These are phyloP conservation scores for Rhinogobius similis DNA, from an alignment of 2,113 vertebrate genomes.

Conservation along the genomic window DNA sequence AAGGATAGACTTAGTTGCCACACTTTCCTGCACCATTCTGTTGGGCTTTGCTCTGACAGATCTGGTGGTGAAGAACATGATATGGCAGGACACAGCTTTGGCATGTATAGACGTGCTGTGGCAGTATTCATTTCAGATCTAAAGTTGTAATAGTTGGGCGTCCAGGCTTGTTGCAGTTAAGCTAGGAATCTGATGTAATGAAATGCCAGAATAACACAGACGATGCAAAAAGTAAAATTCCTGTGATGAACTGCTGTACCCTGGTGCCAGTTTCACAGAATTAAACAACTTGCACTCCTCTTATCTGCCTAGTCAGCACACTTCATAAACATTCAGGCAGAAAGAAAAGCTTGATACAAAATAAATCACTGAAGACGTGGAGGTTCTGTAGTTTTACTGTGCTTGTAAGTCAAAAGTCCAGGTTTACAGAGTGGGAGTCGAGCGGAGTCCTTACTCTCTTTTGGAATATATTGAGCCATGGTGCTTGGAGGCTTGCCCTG, in stretches of 20 bases:
- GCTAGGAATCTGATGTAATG: not conserved
- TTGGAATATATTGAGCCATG: conserved; percentile 22
- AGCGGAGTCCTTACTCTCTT: conserved; percentile 18
- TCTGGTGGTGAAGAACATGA: conserved; percentile 48
- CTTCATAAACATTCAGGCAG: not conserved
- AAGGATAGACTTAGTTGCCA: conserved; percentile 43
- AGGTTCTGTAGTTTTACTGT: not conserved
- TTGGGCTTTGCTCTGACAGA: conserved; percentile 46
- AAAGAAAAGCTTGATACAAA: conserved; percentile 12
- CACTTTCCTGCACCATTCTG: conserved; percentile 39
- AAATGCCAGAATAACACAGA: not conserved
- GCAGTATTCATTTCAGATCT: conserved; percentile 16
- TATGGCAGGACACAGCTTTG: conserved; percentile 35
- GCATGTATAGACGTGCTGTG: conserved; percentile 4
- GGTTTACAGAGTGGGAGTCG: conserved; percentile 13
- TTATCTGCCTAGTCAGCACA: not conserved
- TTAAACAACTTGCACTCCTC: not conserved
- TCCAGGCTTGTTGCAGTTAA: conserved; percentile 1
- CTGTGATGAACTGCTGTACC: not conserved
- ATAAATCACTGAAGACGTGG: conserved; percentile 12
- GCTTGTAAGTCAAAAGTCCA: conserved; percentile 1
- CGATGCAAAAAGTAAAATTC: not conserved
- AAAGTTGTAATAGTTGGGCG: not conserved
- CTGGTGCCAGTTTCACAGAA: not conserved
- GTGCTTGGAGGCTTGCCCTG: conserved; percentile 36